These are phyloP conservation scores for Cyphomyrus discorhynchus DNA, from an alignment of 2,113 vertebrate genomes.

Conservation along the genomic window DNA sequence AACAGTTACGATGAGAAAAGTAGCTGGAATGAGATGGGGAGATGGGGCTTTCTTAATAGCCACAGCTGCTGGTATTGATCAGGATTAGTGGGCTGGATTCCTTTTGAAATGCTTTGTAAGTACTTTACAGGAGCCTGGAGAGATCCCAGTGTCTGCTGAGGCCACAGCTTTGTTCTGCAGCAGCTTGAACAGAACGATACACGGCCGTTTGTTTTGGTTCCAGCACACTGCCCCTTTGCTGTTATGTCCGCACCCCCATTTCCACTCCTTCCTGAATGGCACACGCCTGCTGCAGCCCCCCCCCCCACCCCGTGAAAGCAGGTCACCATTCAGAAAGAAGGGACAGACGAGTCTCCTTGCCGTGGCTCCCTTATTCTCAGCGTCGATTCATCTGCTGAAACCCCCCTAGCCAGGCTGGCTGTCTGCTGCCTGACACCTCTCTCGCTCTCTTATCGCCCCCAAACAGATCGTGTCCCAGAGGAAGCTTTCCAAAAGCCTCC, in stretches of 20 bases:
- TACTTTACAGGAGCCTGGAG: not conserved
- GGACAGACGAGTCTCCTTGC: not conserved
- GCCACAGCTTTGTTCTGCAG: not conserved
- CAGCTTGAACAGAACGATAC: not conserved
- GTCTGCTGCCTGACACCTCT: conserved; percentile 1
- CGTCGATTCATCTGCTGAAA: not conserved
- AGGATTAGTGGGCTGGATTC: not conserved
- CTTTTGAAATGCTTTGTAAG: not conserved
- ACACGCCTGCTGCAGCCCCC: not conserved
- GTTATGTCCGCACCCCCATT: not conserved
- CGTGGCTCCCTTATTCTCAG: not conserved
- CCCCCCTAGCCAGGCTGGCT: not conserved
- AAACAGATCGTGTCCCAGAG: conserved; percentile 91
- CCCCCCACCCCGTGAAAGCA: not conserved
- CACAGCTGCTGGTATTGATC: not conserved
- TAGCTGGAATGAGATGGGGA: not conserved
- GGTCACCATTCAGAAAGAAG: not conserved
- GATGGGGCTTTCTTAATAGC: not conserved
- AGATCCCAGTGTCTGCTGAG: not conserved
- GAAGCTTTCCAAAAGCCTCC: conserved; percentile 86
- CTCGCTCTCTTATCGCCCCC: conserved; percentile 37
- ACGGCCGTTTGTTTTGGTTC: not conserved
- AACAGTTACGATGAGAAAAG: no score
- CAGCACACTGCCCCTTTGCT: not conserved
- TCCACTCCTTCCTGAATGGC: not conserved